Percentiles rank a stretch among this genome's conserved stretches.
phyloP scores from a whole-genome alignment of 2,113 vertebrate species.

The Anolis carolinensis region DNA sequence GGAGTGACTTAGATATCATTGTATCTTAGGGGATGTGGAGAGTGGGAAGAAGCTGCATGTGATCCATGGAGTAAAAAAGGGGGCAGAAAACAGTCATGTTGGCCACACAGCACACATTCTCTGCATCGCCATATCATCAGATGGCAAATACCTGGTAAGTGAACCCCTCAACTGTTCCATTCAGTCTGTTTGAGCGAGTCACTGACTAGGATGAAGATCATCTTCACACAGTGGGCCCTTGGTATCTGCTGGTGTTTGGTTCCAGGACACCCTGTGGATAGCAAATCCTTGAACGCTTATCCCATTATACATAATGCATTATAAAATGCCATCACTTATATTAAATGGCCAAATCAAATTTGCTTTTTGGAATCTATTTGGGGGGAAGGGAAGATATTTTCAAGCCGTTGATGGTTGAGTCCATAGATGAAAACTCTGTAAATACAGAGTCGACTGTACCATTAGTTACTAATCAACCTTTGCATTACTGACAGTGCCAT shows the following conservation, averaged over 20 bases:
- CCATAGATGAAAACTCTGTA: no score
- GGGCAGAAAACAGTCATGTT: constrained; percentile 76
- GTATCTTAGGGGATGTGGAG: constrained; percentile 85
- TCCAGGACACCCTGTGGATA: no score
- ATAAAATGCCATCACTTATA: no score
- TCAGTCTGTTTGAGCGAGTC: background rate
- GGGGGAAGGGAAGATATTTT: no score
- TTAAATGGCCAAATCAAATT: no score
- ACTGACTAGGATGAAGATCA: background rate
- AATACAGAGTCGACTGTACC: no score
- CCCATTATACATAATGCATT: no score
- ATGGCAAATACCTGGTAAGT: constrained; percentile 91
- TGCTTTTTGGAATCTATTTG: no score
- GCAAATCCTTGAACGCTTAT: no score
- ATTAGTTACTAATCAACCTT: background rate
- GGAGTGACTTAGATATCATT: background rate
- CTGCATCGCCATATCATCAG: constrained; percentile 93
- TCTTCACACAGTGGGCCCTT: background rate
- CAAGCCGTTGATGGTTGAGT: no score
- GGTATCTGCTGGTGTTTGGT: no score
- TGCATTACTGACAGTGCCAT: background rate
- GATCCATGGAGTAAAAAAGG: constrained; percentile 86
- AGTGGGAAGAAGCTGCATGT: constrained; percentile 87
- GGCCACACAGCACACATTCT: constrained; percentile 87
- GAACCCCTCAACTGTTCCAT: no score